These are phyloP conservation scores for Drosophila neonasuta DNA, from an alignment of 2,888 invertebrate genomes.

Conservation along the genomic window DNA sequence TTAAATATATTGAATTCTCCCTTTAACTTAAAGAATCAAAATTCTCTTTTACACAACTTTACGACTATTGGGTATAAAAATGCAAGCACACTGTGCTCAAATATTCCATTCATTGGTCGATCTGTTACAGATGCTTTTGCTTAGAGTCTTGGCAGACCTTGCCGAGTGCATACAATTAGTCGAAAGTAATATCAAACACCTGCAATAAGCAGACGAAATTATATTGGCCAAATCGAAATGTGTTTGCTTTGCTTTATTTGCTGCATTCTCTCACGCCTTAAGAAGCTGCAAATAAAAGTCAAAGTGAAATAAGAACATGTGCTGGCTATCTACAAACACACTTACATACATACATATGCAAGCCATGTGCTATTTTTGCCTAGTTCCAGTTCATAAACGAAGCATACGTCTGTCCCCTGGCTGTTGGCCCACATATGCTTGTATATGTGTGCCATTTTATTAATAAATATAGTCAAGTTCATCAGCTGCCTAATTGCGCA, in stretches of 20 bases:
- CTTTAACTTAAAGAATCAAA: neutral
- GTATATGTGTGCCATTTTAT: constrained; percentile 40
- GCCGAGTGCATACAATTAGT: constrained; percentile 31
- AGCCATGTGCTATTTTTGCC: constrained; percentile 34
- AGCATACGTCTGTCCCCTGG: constrained; percentile 22
- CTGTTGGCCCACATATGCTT: constrained; percentile 8
- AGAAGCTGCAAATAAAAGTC: constrained; percentile 23
- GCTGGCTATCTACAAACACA: constrained; percentile 20
- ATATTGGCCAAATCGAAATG: constrained; percentile 23
- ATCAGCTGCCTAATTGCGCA: constrained; percentile 61
- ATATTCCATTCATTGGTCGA: constrained; percentile 1
- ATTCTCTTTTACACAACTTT: neutral
- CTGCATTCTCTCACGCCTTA: constrained; percentile 27
- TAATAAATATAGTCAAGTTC: constrained; percentile 49
- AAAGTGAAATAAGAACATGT: constrained; percentile 44
- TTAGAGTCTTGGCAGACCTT: constrained; percentile 34
- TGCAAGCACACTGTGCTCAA: neutral
- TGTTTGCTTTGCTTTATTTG: constrained; percentile 13
- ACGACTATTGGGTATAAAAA: constrained; percentile 13
- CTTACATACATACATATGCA: neutral
- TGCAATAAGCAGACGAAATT: constrained; percentile 20
- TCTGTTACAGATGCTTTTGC: constrained; percentile 32
- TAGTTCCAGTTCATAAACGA: constrained; percentile 34
- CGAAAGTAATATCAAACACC: constrained; percentile 41
- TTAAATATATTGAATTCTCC: too few species aligned